phyloP scores from a whole-genome alignment of 2,113 vertebrate species.

The Ariopsis seemanni region DNA sequence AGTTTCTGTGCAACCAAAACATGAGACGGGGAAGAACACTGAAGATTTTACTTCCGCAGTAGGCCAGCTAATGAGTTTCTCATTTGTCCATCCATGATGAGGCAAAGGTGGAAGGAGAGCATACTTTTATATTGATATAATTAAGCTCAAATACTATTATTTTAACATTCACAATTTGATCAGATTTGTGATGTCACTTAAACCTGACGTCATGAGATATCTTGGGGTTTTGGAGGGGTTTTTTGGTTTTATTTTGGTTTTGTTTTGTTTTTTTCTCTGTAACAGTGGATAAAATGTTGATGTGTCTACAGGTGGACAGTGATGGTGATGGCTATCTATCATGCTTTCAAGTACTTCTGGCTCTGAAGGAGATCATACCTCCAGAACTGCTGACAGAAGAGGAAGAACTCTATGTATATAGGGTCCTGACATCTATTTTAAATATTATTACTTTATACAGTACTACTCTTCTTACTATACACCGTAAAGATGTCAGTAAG shows the following conservation, averaged over 20 bases:
- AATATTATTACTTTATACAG: background rate
- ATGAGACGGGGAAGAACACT: no score
- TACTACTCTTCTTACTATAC: background rate
- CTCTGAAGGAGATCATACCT: slow-evolving; percentile 70
- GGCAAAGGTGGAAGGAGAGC: background rate
- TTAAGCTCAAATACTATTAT: background rate
- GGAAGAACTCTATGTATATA: slow-evolving; percentile 79
- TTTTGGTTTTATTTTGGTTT: no score
- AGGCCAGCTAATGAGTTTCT: background rate
- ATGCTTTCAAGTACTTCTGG: slow-evolving; percentile 70
- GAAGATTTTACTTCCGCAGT: no score
- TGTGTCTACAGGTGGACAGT: slow-evolving; percentile 66
- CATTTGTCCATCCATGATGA: background rate
- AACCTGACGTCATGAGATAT: background rate
- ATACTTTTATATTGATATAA: background rate
- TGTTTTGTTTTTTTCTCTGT: background rate
- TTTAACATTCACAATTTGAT: background rate
- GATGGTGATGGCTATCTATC: slow-evolving; percentile 74
- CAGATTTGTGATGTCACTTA: background rate
- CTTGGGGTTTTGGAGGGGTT: no score
- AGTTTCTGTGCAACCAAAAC: no score
- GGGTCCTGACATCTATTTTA: slow-evolving; percentile 49
- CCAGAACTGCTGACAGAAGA: slow-evolving; percentile 71
- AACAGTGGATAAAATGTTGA: background rate
- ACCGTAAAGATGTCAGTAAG: background rate